Evolutionary conservation across 2,113 vertebrate species (phyloP), one percentile per base, ranked within the genome.

Genomic region (Gallinago media): DNA sequence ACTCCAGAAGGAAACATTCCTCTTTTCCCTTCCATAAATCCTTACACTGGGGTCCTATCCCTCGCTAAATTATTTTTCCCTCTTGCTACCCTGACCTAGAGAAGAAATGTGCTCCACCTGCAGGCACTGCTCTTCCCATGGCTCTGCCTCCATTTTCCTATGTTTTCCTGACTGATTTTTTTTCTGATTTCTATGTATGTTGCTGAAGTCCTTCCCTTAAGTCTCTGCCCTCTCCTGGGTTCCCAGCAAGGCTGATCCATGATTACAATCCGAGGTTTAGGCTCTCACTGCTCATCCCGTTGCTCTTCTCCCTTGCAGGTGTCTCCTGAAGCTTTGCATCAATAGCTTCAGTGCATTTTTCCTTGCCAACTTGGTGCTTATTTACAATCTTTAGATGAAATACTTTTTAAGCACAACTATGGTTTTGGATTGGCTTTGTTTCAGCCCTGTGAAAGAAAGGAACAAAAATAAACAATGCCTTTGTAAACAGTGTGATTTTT

Each of bases 151-250:
- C 40, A 18, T 52, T 58, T 44, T 71, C 49, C 19, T 49, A 44
- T 11, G 18, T 26, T 55, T 79, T 65, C 20, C 66, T 42, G 19
- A 21, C 9, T 31, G 13, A 7, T 18, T 73, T 67, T 81, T 47
- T 77, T 42, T 31, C 58, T 46, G 34, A 42, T 22, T 42, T 46
- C 76, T n/a, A 16, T 8, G 19, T 5, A 9, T 2, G 3, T 10
- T 61, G 8, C 44, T 46, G 23, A 87, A 38, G 34, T 11, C 23
- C 56, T 18, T 59, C 12, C 47, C 29, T 20, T 7, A 15, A 32
- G 34, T 9, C 15, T 34, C 44, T 5, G 19, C 12, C 26, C 29
- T 5, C 31, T 31, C n/a, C 49, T 0, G 0, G 31, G 8, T 6
- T 80, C 44, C 71, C 67, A 80, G 52, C 56, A 47, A 3, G 1